phyloP scores from a whole-genome alignment of 2,113 vertebrate species.

The Arizona elegans region DNA sequence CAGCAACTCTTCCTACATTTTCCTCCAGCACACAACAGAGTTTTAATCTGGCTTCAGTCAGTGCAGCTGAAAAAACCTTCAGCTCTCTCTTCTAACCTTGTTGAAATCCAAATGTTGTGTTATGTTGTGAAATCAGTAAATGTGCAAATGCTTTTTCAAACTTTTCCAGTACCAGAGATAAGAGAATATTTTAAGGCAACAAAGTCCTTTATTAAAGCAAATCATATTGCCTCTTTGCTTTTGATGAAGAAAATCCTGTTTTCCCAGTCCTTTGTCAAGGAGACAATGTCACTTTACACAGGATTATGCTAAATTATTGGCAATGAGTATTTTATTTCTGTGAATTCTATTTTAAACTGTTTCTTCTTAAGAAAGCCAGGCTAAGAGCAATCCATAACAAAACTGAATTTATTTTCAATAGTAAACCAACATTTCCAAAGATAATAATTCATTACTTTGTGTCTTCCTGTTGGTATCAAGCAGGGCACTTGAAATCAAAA shows the following conservation, averaged over 20 bases:
- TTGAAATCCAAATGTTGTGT: background rate
- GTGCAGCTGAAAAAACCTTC: background rate
- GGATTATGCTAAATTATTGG: background rate
- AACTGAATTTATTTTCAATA: background rate
- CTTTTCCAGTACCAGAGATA: background rate
- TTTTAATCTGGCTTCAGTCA: background rate
- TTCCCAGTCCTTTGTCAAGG: background rate
- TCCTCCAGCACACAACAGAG: background rate
- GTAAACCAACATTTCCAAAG: background rate
- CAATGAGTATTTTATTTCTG: background rate
- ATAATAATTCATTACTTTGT: background rate
- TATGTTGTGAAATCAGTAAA: background rate
- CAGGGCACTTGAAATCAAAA: background rate
- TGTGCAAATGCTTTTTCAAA: background rate
- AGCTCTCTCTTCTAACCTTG: background rate
- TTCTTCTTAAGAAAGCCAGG: constrained; percentile 12
- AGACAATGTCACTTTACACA: background rate
- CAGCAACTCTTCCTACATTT: background rate
- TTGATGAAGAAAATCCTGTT: background rate
- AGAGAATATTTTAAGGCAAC: background rate
- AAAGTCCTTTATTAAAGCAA: background rate
- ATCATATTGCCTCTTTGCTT: background rate
- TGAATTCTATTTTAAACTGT: background rate
- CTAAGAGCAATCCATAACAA: background rate
- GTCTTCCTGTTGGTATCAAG: background rate